Base-by-base conservation (phyloP, 2,113 vertebrate genomes). In the Erpornis zantholeuca region DNA sequence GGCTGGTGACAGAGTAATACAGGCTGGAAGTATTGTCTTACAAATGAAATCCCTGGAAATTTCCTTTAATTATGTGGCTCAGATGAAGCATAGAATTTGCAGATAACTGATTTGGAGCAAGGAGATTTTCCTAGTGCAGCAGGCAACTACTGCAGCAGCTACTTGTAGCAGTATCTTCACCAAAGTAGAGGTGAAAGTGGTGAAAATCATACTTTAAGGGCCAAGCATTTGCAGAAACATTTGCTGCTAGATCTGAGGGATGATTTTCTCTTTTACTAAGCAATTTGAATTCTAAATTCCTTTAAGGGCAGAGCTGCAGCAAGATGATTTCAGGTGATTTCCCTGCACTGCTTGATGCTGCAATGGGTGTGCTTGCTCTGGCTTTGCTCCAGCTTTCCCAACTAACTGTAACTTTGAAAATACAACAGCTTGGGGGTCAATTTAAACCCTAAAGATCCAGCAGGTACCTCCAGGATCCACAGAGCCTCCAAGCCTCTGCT, bases 11-110 rank as follows among this genome's bases (percentile, higher is more conserved):
- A 22, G 66, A 54, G 45, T 87, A 54, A 85, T 61, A 45, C 33
- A 49, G 44, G 81, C 75, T 90, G 87, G 89, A 94, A 96, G n/a
- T 76, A 25, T 64, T 82, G 93, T 78, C 91, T 95, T 91, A 94
- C 78, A 64, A 77, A 56, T 59, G 24, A 76, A 90, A 70, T 82
- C 84, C 94, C 89, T 3, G 5, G 91, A 77, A 87, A 61, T 82
- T 57, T 61, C 15, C 73, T 85, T n/a, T 66, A 85, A 82, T 91
- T 69, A 5, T 15, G 61, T 85, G 89, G 65, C 50, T 83, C 54
- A 54, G 90, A 70, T 85, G 61, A 73, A 89, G 75, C 45, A 27
- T 1, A 44, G 44, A 33, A 22, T 61, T 91, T 91, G 45, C 52
- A 91, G 81, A 52, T 76, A 90, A 56, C 60, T 52, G 76, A 53